Percentiles rank a stretch among this genome's conserved stretches.
Evolutionary conservation across 2,888 invertebrate genomes (phyloP).

Genomic region (Drosophila flavopinicola): DNA sequence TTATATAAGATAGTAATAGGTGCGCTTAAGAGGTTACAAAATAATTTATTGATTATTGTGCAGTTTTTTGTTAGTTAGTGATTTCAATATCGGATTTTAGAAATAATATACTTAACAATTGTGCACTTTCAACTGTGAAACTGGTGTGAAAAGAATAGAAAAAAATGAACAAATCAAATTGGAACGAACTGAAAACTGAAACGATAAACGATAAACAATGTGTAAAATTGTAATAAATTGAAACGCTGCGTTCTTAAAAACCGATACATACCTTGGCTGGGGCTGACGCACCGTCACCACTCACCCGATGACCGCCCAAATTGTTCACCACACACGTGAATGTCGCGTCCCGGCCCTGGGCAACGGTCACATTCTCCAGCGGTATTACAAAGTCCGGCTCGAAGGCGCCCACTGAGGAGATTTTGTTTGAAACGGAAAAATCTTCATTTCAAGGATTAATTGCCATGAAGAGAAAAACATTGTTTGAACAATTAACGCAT

Average conservation of each 20-base stretch:
- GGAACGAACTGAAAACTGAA: not conserved
- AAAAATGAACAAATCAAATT: conserved; percentile 7
- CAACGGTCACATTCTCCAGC: conserved; percentile 91
- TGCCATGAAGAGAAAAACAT: conserved; percentile 73
- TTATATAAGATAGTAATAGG: conserved; percentile 32
- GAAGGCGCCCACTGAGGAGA: conserved; percentile 87
- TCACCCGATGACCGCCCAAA: conserved; percentile 93
- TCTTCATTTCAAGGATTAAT: conserved; percentile 77
- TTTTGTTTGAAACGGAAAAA: conserved; percentile 83
- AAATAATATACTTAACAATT: conserved; percentile 32
- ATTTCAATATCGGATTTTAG: conserved; percentile 28
- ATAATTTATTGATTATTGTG: conserved; percentile 55
- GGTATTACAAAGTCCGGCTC: conserved; percentile 91
- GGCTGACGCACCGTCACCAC: conserved; percentile 90
- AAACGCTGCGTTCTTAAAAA: conserved; percentile 76
- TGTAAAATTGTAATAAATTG: conserved; percentile 22
- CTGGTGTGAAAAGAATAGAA: conserved; percentile 9
- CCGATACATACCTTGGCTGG: conserved; percentile 93
- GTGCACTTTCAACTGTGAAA: conserved; percentile 65
- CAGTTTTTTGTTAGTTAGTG: conserved; percentile 35
- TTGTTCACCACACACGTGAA: conserved; percentile 92
- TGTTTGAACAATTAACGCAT: conserved; percentile 70
- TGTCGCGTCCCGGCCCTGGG: conserved; percentile 91
- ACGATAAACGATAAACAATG: conserved; percentile 14
- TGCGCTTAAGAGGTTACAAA: conserved; percentile 56